Evolutionary conservation across 2,113 vertebrate species (phyloP), one percentile per base, ranked within the genome.

Genomic region (Edolisoma coerulescens): DNA sequence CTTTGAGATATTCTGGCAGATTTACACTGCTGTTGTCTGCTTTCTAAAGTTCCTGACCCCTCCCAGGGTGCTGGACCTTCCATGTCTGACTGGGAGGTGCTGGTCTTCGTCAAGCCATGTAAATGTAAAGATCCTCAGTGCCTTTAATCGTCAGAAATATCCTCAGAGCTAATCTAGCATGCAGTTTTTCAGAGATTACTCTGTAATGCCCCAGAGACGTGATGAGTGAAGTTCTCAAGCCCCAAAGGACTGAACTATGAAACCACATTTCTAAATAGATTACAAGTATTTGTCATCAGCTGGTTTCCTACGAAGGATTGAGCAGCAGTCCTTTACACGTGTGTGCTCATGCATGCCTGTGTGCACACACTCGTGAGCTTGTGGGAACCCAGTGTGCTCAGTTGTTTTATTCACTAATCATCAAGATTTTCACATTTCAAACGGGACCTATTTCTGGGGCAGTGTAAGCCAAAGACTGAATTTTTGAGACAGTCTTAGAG

Each of bases 401-500:
- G 21, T 50, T 77, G 6, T 32, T 90, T n/a, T 35, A 33, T 61
- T 65, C 71, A n/a, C 9, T 69, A n/a, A 20, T 52, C 44, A 44
- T 70, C 22, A 54, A 32, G 27, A 30, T 92, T 60, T 79, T 67
- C 47, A 64, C 23, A 35, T n/a, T 47, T 52, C 59, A 56, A 65
- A 16, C 12, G 32, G 19, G 16, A 23, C 28, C 27, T 78, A 1
- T 44, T 92, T 83, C 22, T 70, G 61, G 57, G 68, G 23, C 74
- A 84, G 24, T 60, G 53, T 87, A 30, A 64, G 56, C 35, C 54
- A 73, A 94, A 65, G 13, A n/a, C 3, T 64, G 53, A 90, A 61
- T 93, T 93, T 96, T 95, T 91, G 82, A 95, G 88, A 88, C 74
- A 45, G 59, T 81, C 54, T 87, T 76, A 84, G 5, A 89, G 82